phyloP scores from a whole-genome alignment of 2,113 vertebrate species.

The Zosterops lateralis region DNA sequence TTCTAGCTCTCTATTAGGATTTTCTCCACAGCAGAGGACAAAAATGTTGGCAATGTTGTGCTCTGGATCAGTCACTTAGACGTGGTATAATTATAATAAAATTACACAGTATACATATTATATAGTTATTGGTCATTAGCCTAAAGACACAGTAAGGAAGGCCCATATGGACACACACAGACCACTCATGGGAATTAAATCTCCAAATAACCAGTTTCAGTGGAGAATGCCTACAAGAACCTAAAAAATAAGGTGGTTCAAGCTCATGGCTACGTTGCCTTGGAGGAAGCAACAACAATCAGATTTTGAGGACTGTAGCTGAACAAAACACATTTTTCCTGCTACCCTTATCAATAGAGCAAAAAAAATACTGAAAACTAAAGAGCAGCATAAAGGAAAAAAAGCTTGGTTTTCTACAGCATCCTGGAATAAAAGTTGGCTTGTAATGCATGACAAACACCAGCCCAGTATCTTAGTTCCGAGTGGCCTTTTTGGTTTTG shows the following conservation, averaged over 20 bases:
- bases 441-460: not conserved
- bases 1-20: not conserved
- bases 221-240: not conserved
- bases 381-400: not conserved
- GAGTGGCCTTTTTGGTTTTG: not conserved
- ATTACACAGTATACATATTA: not conserved
- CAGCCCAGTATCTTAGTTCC: not conserved
- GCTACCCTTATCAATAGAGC: not conserved
- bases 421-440: not conserved
- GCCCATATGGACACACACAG: not conserved
- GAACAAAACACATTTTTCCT: not conserved
- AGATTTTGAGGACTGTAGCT: not conserved
- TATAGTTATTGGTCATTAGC: not conserved
- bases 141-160: not conserved
- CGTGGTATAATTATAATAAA: not conserved
- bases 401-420: not conserved
- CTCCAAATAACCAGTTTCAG: not conserved
- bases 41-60: not conserved
- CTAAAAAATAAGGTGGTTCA: not conserved
- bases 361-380: not conserved
- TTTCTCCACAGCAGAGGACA: not conserved
- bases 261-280: not conserved
- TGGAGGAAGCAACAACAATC: not conserved
- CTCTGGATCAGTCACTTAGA: not conserved
- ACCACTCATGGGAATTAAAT: not conserved